Evolutionary conservation across 2,113 vertebrate genomes (phyloP), one percentile per base, ranked within the genome.

Genomic region (Sterrhoptilus dennistouni): DNA sequence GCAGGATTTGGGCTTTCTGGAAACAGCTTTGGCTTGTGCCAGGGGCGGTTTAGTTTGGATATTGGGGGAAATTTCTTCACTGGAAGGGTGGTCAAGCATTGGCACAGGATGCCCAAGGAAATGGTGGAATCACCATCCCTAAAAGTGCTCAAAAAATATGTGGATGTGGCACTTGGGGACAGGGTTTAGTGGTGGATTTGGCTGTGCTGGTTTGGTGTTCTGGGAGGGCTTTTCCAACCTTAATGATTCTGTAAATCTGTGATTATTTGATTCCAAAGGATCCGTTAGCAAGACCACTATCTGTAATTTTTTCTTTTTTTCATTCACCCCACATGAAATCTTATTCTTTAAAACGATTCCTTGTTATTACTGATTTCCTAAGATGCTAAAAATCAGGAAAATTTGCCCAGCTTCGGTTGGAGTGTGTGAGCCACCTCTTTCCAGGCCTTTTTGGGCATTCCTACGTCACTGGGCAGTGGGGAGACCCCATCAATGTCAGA

Each of bases 261-360:
- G 22, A 20, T 16, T 28, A 6, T 28, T 70, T 16, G 0, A n/a
- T 90, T 59, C 14, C 40, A 52, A 61, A 44, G 8, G 10, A 10
- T 18, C 18, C 40, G 3, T 56, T 33, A 42, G 2, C 45, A 71
- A 40, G 12, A n/a, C 2, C 6, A 4, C 5, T 7, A 7, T 12
- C 49, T 59, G 5, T 20, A 36, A 12, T 14, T 42, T 23, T 15
- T 45, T 25, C 2, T 12, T 45, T 25, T 20, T 42, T 57, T 35
- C 12, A 35, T 47, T 44, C 4, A 1, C 4, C 6, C 8, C 19
- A 12, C 0, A 0, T 3, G 11, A 65, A 60, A 57, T 29, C 22
- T 24, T 21, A 13, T 7, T 21, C 14, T 45, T 83, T 65, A 49
- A 53, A 94, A 19, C 7, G 13, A 5, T 21, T 11, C 59, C 5